Conservation (phyloP, 2,113 vertebrate genomes). For the Xenopus borealis region DNA sequence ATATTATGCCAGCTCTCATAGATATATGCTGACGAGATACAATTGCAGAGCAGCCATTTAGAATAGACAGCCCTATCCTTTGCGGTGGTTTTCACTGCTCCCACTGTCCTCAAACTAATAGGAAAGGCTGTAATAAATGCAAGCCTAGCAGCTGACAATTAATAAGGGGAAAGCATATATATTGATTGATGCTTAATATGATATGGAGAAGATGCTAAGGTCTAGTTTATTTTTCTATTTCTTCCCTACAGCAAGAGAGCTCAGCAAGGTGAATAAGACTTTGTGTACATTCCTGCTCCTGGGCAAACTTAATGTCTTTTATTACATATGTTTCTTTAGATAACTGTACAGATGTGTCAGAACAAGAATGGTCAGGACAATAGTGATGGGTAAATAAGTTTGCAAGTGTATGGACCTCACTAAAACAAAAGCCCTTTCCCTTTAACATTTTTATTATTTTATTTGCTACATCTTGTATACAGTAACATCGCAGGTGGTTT, state of each 20-base stretch:
- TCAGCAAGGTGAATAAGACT: background rate
- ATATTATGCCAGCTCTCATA: slow-evolving; percentile 55
- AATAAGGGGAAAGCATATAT: slow-evolving; percentile 41
- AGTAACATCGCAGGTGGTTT: no score
- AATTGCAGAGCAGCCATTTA: slow-evolving; percentile 48
- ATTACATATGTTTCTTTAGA: no score
- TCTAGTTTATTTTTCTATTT: background rate
- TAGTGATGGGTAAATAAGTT: no score
- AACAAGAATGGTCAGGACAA: no score
- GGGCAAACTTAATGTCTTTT: no score
- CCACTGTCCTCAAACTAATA: slow-evolving; percentile 38
- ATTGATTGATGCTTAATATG: slow-evolving; percentile 44
- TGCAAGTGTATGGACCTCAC: no score
- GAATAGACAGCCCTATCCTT: slow-evolving; percentile 31
- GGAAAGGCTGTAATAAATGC: slow-evolving; percentile 38
- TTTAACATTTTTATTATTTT: no score
- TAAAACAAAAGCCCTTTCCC: no score
- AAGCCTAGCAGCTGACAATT: slow-evolving; percentile 34
- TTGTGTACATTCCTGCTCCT: background rate
- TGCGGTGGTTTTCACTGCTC: slow-evolving; percentile 34
- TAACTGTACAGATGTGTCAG: no score
- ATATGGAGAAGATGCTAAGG: background rate
- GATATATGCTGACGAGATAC: slow-evolving; percentile 52
- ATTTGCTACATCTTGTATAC: no score
- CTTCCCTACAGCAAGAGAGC: background rate